These are phyloP conservation scores for Arion vulgaris DNA, from an alignment of 1,140 invertebrate genomes.

Conservation along the genomic window DNA sequence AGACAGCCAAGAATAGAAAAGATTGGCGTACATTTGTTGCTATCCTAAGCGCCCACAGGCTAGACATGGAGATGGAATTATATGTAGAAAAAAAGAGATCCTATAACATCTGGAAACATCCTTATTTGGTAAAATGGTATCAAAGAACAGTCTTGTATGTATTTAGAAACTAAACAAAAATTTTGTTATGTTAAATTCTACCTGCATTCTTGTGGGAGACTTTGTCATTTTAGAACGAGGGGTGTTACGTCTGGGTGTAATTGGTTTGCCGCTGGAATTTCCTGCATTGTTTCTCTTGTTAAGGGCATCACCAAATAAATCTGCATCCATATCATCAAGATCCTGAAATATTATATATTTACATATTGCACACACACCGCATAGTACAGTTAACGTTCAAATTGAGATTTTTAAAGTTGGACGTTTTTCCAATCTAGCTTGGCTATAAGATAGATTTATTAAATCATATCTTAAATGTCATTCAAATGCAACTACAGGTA, in stretches of 20 bases:
- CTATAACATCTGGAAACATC: too few relatives aligned
- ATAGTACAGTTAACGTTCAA: not conserved
- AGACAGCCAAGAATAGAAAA: too few relatives aligned
- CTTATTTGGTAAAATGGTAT: too few relatives aligned
- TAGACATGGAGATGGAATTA: too few relatives aligned
- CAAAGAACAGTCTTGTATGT: too few relatives aligned
- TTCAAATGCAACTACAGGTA: too few relatives aligned
- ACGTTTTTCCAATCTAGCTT: not conserved
- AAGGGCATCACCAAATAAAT: constrained; percentile 61
- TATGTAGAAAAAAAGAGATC: too few relatives aligned
- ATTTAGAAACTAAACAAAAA: too few relatives aligned
- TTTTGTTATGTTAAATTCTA: not conserved
- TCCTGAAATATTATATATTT: constrained; percentile 59
- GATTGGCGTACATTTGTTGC: too few relatives aligned
- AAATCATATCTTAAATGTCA: too few relatives aligned
- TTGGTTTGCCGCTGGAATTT: constrained; percentile 50
- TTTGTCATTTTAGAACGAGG: constrained; percentile 7
- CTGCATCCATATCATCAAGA: constrained; percentile 70
- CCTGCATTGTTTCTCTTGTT: constrained; percentile 53
- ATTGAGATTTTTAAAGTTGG: not conserved
- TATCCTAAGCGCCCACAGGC: too few relatives aligned
- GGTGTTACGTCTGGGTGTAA: constrained; percentile 46
- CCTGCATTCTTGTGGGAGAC: constrained; percentile 32
- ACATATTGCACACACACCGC: too few relatives aligned
- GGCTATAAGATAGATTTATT: not conserved